Percentiles rank a stretch among this genome's conserved stretches.
These are phyloP conservation scores for Meriones psammophilus DNA, from an alignment of 2,797 vertebrate genomes.

Conservation along the genomic window DNA sequence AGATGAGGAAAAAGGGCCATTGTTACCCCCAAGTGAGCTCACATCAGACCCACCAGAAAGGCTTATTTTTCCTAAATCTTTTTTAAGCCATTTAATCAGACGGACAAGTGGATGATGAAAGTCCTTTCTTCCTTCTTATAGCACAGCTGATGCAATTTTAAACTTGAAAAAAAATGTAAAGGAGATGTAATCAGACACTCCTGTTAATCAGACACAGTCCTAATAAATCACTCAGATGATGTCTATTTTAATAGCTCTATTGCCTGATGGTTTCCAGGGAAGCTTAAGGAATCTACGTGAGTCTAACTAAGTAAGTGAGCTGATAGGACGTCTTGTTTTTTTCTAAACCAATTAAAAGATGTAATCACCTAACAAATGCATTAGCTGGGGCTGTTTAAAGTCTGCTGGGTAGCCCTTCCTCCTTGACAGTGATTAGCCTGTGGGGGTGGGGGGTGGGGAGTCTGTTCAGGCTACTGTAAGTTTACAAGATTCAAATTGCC, in stretches of 20 bases:
- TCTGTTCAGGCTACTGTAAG: background rate
- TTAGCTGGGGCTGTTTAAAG: conserved; percentile 51
- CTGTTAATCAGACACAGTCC: background rate
- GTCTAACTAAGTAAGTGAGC: conserved; percentile 42
- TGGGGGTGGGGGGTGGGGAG: background rate
- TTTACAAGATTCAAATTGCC: conserved; percentile 30
- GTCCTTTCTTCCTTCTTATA: conserved; percentile 22
- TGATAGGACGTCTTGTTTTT: conserved; percentile 28
- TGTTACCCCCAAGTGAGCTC: background rate
- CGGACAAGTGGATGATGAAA: conserved; percentile 1
- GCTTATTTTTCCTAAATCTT: conserved; percentile 26
- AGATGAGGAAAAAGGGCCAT: background rate
- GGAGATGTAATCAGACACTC: conserved; percentile 1
- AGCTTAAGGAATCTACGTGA: conserved; percentile 53
- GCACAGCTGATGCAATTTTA: conserved; percentile 21
- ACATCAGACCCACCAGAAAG: conserved; percentile 46
- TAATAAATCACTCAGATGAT: conserved; percentile 29
- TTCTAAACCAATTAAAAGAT: conserved; percentile 72
- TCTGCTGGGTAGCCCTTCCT: background rate
- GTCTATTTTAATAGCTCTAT: conserved; percentile 40
- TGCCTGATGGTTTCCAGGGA: conserved; percentile 50
- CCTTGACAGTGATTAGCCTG: conserved; percentile 45
- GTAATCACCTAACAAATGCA: conserved; percentile 42
- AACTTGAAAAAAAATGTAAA: conserved; percentile 54
- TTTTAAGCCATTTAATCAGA: conserved; percentile 51